Base-by-base conservation (phyloP, 1,140 invertebrate genomes). In the Archivesica marissinica region DNA sequence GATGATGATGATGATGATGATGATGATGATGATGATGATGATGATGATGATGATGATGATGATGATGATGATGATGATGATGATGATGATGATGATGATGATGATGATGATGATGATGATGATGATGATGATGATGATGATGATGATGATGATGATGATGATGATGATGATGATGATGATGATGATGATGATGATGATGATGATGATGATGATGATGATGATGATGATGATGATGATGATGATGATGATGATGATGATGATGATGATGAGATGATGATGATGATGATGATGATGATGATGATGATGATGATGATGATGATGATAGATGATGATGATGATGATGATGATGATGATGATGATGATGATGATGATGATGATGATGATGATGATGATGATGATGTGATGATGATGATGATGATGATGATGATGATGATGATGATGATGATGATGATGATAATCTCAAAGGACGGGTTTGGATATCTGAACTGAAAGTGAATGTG, bases 161-260 rank as follows among this genome's bases (percentile, higher is more conserved):
- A 77, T 77, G 50, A 77, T 77, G 50, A 77, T 77, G 50, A 61
- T 61, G 50, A 77, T 77, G 50, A 77, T 77, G 50, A 77, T 77
- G 50, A 77, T 77, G 50, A 77, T 77, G 50, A 77, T 77, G 50
- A 61, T 77, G 50, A 61, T 59, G 50, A 15, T 77, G 20, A 77
- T 77, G 30, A 77, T 77, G 50, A 77, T 77, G 50, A 64, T 68
- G 33, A 61, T 77, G 50, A 77, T 77, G 50, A 68, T 77, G 50
- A 68, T 77, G 50, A 68, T 77, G 50, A 25, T 77, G 68, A 44
- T 74, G 68, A 44, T 74, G 68, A 74, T 74, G 68, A 74, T 74
- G 68, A 74, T 74, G 68, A 44, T 74, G 68, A 44, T 74, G 68
- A 44, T 74, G 68, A 44, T 74, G 68, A n/a, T n/a, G n/a, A n/a